Percentiles rank a stretch among this genome's conserved stretches.
These are phyloP conservation scores for Cirrhinus mrigala DNA, from an alignment of 2,797 vertebrate genomes.

Conservation along the genomic window DNA sequence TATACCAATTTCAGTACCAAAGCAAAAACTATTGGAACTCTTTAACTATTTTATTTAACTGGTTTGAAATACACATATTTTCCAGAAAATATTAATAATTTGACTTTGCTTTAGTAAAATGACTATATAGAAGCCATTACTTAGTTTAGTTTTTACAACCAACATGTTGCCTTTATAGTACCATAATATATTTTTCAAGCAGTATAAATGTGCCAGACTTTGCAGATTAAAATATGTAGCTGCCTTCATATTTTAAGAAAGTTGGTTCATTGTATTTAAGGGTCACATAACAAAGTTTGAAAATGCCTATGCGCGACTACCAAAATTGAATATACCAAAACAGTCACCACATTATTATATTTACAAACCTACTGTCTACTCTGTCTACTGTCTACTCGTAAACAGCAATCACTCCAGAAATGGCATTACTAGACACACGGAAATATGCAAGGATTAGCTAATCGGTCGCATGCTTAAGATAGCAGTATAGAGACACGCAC, in stretches of 20 bases:
- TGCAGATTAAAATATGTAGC: not conserved
- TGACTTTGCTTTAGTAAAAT: not conserved
- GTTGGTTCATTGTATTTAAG: not conserved
- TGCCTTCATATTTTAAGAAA: not conserved
- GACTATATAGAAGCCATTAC: not conserved
- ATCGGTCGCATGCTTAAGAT: conserved; percentile 15
- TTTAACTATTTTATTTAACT: too few relatives aligned
- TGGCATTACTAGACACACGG: not conserved
- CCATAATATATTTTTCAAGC: not conserved
- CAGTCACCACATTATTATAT: not conserved
- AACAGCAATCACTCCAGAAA: not conserved
- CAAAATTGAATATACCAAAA: not conserved
- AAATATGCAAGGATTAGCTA: conserved; percentile 24
- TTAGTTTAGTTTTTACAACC: not conserved
- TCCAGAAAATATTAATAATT: not conserved
- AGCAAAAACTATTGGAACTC: not conserved
- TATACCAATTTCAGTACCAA: not conserved
- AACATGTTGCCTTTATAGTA: not conserved
- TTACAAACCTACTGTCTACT: not conserved
- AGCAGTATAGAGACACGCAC: not conserved
- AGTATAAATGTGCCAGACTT: not conserved
- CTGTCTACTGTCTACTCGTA: not conserved
- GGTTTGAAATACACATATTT: not conserved
- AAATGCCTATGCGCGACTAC: not conserved
- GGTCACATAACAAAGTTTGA: not conserved